Evolutionary conservation across 2,113 vertebrate species (phyloP), one percentile per base, ranked within the genome.

Genomic region (Apus apus): DNA sequence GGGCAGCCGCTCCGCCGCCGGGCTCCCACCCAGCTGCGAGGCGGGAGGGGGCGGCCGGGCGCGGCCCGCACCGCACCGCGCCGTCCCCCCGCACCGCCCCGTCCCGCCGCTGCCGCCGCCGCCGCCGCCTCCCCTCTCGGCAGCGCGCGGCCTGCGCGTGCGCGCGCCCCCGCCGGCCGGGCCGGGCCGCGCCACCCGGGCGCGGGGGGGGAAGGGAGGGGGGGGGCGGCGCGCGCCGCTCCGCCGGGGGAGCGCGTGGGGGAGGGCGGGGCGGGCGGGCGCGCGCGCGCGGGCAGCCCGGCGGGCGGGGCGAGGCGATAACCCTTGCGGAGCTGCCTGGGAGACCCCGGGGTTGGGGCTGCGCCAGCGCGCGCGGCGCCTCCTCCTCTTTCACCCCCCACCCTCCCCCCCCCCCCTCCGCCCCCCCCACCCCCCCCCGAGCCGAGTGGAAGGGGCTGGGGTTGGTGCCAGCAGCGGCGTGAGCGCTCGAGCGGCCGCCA

Each of bases 401-500:
- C 9, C 9, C 17, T 11, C 19, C 46, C 46, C 46, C 17, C 46
- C 46, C 46, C 5, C 46, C 46, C 46, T 46, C 45, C 18, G 15
- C 45, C 45, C 45, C 45, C 45, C 45, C 45, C 45, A 46, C 45
- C 43, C 36, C 62, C 87, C 62, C 87, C 79, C 34, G 70, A 56
- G 51, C 74, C 40, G 94, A 89, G 97, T 97, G 97, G 97, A 98
- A 98, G 97, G 97, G 97, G 98, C 97, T 97, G 96, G 97, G 97
- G 97, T 94, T 97, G 97, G 97, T 97, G 97, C 97, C 97, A 98
- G 97, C 97, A 98, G 97, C 97, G 97, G 97, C 97, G 97, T 98
- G 97, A 98, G 97, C 97, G 97, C 97, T 97, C 96, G 93, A 94
- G 98, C 99, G 98, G 98, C 99, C 98, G 99, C 99, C 99, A 99